Evolutionary conservation across 2,888 invertebrate genomes (phyloP), one percentile per base, ranked within the genome.

Genomic region (Pachymerium ferrugineum): DNA sequence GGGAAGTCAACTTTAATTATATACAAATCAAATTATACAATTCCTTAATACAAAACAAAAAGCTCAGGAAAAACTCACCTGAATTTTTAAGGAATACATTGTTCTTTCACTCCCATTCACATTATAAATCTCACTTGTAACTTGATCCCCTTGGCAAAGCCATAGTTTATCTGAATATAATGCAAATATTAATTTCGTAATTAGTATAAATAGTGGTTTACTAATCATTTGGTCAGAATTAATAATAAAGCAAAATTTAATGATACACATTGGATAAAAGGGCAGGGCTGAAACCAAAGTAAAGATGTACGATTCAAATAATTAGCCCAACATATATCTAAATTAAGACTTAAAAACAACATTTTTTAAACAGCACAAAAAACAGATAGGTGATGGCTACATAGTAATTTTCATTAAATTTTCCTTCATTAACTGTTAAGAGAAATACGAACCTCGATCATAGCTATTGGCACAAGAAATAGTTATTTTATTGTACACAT

Each of bases 1-100:
- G 81, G 67, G 84, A 83, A 76, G 85, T 84, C 78, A 85, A 81
- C 83, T 83, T 78, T 1, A 78, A 77, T 16, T 73, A 33, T 70
- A 30, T 29, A 73, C n/a, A 19, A 30, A 54, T 8, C 12, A 25
- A 28, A 69, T 62, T 16, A 47, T n/a, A 6, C 4, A 69, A 6
- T 14, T 14, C 4, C 22, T 12, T 69, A 25, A n/a, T n/a, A 69
- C 6, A 69, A 14, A 25, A 14, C 29, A 6, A 8, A 6, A 69
- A 25, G 6, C 19, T 25, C 69, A 25, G 19, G 19, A 14, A 8
- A 62, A 62, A 69, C 69, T 10, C 75, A 83, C 83, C 79, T 81
- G 79, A 29, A 81, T 78, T 38, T 79, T 79, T 12, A 81, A 77
- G 76, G 80, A 79, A 74, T 79, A 79, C 81, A 82, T 82, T 14